phyloP scores from a whole-genome alignment of 2,888 invertebrate genomes.

The Hermaeophaga mercurialis region DNA sequence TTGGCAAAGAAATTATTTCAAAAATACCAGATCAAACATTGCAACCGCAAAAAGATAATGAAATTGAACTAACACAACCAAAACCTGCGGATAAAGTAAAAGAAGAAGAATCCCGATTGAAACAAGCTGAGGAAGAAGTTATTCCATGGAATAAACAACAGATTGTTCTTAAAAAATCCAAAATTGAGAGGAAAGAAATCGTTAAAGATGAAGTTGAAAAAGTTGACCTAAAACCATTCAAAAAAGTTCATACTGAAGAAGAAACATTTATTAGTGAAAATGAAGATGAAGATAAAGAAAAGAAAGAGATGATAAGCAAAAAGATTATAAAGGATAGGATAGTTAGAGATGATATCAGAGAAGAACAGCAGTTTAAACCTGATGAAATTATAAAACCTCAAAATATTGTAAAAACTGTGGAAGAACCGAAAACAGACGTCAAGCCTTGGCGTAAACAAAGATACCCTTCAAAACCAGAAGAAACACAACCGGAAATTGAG shows the following conservation, averaged over 20 bases:
- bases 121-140: constrained; percentile 30
- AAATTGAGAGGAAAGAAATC: constrained; percentile 36
- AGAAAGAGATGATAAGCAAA: background rate
- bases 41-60: constrained; percentile 43
- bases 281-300: constrained; percentile 39
- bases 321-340: background rate
- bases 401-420: constrained; percentile 14
- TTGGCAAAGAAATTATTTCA: no score
- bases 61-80: constrained; percentile 36
- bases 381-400: background rate
- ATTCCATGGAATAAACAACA: constrained; percentile 70
- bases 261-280: constrained; percentile 38
- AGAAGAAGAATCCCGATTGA: constrained; percentile 19
- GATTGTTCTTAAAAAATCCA: constrained; percentile 58
- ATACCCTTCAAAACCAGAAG: constrained; percentile 4
- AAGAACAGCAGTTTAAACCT: background rate
- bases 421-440: constrained; percentile 25
- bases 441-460: background rate
- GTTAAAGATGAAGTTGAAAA: constrained; percentile 44
- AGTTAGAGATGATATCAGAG: background rate
- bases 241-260: constrained; percentile 36
- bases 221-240: constrained; percentile 37
- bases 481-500: constrained; percentile 38
- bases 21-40: no score
- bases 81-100: constrained; percentile 32